These are phyloP conservation scores for Epiblema foenella DNA, from an alignment of 2,888 invertebrate species.

Conservation along the genomic window DNA sequence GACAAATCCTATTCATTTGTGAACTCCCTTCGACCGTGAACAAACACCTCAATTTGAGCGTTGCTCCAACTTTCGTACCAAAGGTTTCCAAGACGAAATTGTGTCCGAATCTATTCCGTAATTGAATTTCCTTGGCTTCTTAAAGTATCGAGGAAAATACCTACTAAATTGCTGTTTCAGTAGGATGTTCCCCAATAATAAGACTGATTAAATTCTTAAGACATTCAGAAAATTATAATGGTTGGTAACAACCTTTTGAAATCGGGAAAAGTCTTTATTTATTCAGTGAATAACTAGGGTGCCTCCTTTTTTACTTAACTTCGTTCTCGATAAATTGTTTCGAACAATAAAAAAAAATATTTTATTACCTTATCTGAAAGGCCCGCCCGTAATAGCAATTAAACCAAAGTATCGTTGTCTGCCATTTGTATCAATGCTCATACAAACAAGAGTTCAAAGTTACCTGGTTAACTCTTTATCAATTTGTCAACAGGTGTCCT, in stretches of 20 bases:
- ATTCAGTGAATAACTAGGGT: neutral
- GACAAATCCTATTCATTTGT: slow-evolving; percentile 9
- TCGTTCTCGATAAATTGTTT: neutral
- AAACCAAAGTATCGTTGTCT: slow-evolving; percentile 18
- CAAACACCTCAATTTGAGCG: slow-evolving; percentile 17
- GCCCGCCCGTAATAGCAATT: neutral
- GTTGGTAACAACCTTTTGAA: neutral
- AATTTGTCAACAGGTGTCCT: slow-evolving; percentile 89
- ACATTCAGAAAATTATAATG: slow-evolving; percentile 6
- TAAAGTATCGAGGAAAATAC: slow-evolving; percentile 9
- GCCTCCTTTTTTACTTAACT: neutral
- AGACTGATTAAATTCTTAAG: slow-evolving; percentile 9
- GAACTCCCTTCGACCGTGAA: neutral
- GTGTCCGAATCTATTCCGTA: slow-evolving; percentile 23
- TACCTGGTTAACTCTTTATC: slow-evolving; percentile 32
- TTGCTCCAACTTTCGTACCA: slow-evolving; percentile 15
- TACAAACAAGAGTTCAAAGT: slow-evolving; percentile 11
- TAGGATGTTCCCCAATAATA: slow-evolving; percentile 1
- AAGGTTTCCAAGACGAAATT: slow-evolving; percentile 15
- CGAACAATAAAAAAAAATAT: neutral
- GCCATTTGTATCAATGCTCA: neutral
- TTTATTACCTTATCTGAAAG: neutral
- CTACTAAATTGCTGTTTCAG: neutral
- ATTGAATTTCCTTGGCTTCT: slow-evolving; percentile 25
- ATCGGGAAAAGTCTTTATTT: neutral